phyloP scores from a whole-genome alignment of 1,140 invertebrate species.

The Nautilus pompilius region DNA sequence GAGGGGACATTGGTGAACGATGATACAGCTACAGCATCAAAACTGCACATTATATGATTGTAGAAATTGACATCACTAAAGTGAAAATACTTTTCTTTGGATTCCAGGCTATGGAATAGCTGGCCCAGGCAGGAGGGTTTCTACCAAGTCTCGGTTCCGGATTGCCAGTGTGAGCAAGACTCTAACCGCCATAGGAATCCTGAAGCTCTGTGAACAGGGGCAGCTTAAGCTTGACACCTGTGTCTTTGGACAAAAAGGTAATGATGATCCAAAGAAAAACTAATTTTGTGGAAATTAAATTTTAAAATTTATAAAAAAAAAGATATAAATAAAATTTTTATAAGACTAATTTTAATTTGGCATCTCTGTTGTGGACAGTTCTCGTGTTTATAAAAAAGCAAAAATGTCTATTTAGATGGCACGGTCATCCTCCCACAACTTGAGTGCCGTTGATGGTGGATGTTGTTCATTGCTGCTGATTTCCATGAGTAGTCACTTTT shows the following conservation, averaged over 20 bases:
- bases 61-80: background rate
- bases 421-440: too few relatives aligned
- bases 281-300: too few relatives aligned
- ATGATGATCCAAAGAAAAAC: background rate
- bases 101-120: conserved; percentile 36
- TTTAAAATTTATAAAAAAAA: too few relatives aligned
- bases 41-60: conserved; percentile 4
- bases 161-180: conserved; percentile 44
- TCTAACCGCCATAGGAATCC: conserved; percentile 35
- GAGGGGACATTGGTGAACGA: conserved; percentile 1
- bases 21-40: conserved; percentile 15
- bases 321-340: too few relatives aligned
- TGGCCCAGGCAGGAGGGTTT: conserved; percentile 22
- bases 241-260: conserved; percentile 37
- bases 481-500: too few relatives aligned
- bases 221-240: conserved; percentile 22
- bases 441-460: too few relatives aligned
- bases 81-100: background rate
- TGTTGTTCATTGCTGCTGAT: too few relatives aligned
- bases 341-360: too few relatives aligned
- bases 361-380: too few relatives aligned
- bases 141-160: conserved; percentile 25
- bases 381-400: too few relatives aligned
- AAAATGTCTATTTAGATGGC: too few relatives aligned
- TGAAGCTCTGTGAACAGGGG: conserved; percentile 24